Evolutionary conservation across 2,797 vertebrate genomes (phyloP), one percentile per base, ranked within the genome.

Genomic region (Chloroceryle amazona): DNA sequence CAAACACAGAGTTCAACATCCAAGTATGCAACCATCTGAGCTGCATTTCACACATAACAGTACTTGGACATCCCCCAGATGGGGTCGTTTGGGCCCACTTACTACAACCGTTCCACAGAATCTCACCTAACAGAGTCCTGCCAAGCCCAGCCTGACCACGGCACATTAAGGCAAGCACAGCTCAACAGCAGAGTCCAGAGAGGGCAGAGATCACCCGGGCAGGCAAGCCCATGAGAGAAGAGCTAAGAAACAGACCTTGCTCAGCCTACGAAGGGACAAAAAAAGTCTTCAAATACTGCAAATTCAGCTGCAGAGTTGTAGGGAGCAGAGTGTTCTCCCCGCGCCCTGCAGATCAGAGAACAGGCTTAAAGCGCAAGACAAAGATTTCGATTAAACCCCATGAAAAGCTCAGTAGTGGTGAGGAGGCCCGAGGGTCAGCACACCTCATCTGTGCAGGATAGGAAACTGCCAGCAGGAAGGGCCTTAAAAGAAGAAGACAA

Each of bases 371-470:
- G 10, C 8, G 11, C 31, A 61, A 88, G 46, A 39, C 35, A 58
- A 79, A 71, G 44, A 33, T 52, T 76, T n/a, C 66, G 18, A 44
- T 58, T 29, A 78, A 90, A 51, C 31, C 7, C 31, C 0, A 22
- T 0, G 3, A 73, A 70, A 62, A 37, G 12, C 25, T 81, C 52
- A 15, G 26, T n/a, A 31, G 58, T 2, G 49, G 65, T 29, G 42
- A 72, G 23, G 31, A 92, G 25, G 67, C 37, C 29, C 0, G 1
- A 47, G 39, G 2, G 44, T 2, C 9, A 1, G 44, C 0, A 0
- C 4, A 6, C 28, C 55, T 39, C 70, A 41, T 11, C 52, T 47
- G 35, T 29, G 71, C 26, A 66, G 79, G 79, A 76, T 26, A 52
- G 44, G 70, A 47, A 75, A 92, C 0, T 65, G 63, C 54, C 70